Evolutionary conservation across 1,140 invertebrate species (phyloP).

Genomic region (Orius insidiosus): DNA sequence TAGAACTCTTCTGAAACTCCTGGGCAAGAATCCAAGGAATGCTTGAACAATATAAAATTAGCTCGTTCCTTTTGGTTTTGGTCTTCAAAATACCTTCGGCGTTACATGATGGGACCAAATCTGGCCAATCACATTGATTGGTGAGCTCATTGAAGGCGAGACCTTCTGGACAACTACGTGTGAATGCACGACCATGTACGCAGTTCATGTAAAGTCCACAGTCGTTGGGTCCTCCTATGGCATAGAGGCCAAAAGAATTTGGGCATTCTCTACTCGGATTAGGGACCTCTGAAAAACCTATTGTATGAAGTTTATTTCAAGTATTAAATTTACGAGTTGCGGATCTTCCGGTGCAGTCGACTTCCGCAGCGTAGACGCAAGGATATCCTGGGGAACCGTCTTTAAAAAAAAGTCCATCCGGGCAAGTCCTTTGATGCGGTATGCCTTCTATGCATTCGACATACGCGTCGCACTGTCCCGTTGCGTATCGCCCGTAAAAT

Average conservation of each 20-base stretch:
- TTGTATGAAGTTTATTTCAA: no score
- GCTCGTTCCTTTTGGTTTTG: not conserved
- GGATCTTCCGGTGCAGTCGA: constrained; percentile 51
- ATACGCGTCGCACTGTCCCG: constrained; percentile 58
- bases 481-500: constrained; percentile 47
- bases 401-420: constrained; percentile 71
- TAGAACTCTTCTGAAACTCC: constrained; percentile 19
- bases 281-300: constrained; percentile 31
- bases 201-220: constrained; percentile 77
- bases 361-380: constrained; percentile 67
- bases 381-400: constrained; percentile 53
- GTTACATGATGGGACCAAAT: constrained; percentile 56
- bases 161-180: constrained; percentile 60
- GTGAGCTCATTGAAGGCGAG: constrained; percentile 61
- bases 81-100: constrained; percentile 49
- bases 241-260: constrained; percentile 68
- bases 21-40: constrained; percentile 51
- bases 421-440: constrained; percentile 55
- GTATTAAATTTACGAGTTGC: constrained; percentile 40
- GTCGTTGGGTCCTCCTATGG: constrained; percentile 44
- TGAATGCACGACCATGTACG: constrained; percentile 46
- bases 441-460: constrained; percentile 52
- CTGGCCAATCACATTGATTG: constrained; percentile 75
- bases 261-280: constrained; percentile 62
- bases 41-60: constrained; percentile 25